A percentile compares a stretch with the other conserved stretches of the same genome.
Evolutionary conservation across 2,888 invertebrate genomes (phyloP).

Genomic region (Rhimphoctona megacephalus): DNA sequence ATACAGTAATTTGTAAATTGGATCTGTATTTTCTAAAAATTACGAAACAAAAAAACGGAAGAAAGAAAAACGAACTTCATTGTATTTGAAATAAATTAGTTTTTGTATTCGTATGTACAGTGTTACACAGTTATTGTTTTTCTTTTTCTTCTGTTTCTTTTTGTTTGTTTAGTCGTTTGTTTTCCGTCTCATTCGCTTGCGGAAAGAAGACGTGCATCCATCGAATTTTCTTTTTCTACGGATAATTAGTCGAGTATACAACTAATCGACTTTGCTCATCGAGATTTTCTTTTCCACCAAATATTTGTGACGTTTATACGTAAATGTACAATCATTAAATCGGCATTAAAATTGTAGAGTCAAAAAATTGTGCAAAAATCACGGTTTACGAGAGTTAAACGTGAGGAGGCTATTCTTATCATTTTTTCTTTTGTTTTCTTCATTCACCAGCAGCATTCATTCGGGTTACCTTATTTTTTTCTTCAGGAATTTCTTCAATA

Average conservation of each 20-base stretch:
- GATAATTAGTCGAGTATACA: conserved; percentile 21
- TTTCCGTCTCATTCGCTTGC: background rate
- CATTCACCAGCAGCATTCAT: background rate
- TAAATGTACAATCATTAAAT: conserved; percentile 28
- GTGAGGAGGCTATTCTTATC: conserved; percentile 11
- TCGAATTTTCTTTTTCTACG: conserved; percentile 11
- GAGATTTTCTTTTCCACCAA: background rate
- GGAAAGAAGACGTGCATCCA: background rate
- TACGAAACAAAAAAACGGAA: conserved; percentile 43
- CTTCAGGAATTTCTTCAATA: conserved; percentile 1
- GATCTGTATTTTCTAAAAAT: conserved; percentile 11
- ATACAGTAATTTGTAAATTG: conserved; percentile 7
- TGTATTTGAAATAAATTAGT: conserved; percentile 68
- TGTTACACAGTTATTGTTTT: conserved; percentile 25
- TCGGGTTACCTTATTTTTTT: conserved; percentile 17
- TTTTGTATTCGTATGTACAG: conserved; percentile 67
- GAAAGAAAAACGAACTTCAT: conserved; percentile 26
- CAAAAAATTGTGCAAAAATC: conserved; percentile 36
- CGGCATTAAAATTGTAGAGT: conserved; percentile 9
- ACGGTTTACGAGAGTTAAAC: conserved; percentile 1
- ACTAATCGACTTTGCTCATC: conserved; percentile 14
- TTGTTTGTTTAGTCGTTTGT: background rate
- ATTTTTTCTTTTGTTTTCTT: background rate
- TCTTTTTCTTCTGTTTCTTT: background rate
- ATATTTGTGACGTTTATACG: background rate